Base-by-base conservation (phyloP, 1,140 invertebrate genomes). In the Temnothorax longispinosus region DNA sequence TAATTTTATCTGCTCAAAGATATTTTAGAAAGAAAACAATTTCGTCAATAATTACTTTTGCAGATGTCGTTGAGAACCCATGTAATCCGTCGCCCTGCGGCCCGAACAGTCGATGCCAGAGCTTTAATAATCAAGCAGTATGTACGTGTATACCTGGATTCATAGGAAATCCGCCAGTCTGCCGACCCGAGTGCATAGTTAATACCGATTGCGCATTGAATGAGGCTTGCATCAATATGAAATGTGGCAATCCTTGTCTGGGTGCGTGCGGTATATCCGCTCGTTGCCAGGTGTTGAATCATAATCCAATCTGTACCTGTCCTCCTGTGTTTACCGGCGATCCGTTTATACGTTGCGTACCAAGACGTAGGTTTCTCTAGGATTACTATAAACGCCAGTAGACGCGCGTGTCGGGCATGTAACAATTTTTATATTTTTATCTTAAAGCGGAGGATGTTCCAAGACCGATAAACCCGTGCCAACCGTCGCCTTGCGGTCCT, bases 251-350 rank as follows among this genome's bases (percentile, higher is more conserved):
- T 88, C 96, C 96, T 32, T 96, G 96, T 87, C 92, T 95, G 44
- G 95, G 96, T 76, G 93, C 95, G 13, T 97, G 96, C 92, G 96
- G 96, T 13, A 89, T 92, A 32, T 88, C 65, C 6, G 96, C 97
- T 3, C 94, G 96, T 80, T 98, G 97, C 93, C 96, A 96, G 94
- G 97, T 98, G 52, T 96, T 97, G 15, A 97, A 97, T 93, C 97
- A 98, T 90, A 97, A 97, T 94, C 97, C 97, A 1, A 96, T 98
- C 67, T 98, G 97, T 94, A 97, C 96, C 81, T 98, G 97, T 94
- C 96, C 96, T 47, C 77, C 95, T 18, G 95, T 95, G 21, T 96
- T 96, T 81, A 97, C 96, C 71, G 97, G 97, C 75, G 97, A 98
- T 96, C 97, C 97, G 21, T 97, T 97, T 86, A 90, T 95, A 7